Evolutionary conservation across 2,888 invertebrate genomes (phyloP), one percentile per base, ranked within the genome.

Genomic region (Apotomis turbidana): DNA sequence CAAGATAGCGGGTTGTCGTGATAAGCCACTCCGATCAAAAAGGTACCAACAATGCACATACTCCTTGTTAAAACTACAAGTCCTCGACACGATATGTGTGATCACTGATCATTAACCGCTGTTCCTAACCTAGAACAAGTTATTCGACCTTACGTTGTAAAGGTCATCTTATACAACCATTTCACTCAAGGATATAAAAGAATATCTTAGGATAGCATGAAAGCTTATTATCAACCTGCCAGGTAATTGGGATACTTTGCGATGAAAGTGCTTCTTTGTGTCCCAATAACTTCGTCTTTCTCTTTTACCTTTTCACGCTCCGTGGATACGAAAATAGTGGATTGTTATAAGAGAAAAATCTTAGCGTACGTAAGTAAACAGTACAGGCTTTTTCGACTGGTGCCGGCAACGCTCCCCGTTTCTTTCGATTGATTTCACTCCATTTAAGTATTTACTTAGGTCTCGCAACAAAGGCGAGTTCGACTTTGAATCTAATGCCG

Each of bases 381-480:
- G 49, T 49, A 49, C 9, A 49, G 49, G 57, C 55, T 38, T 66
- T 70, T 51, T 64, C 54, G 12, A 36, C 64, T 51, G 59, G 59
- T 57, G 57, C 46, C 46, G 44, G 44, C 52, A 44, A 27, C 52
- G 59, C 60, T 54, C 68, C 68, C 49, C 60, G 60, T 61, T 71
- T 64, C 64, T 59, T 59, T 71, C 66, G 38, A 55, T 71, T 68
- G 52, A 68, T 60, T 68, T 15, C 66, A 66, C 60, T 61, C 71
- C 61, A 61, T 61, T 71, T 67, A 67, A 61, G 55, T 71, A 54
- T 67, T 60, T 64, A 61, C 67, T 71, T 71, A 71, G 71, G 60
- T 60, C 60, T 66, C 44, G 44, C 58, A 60, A 57, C 46, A 59
- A 60, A 67, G 54, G 54, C 52, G 52, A 12, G n/a, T 59, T 46